phyloP scores from a whole-genome alignment of 1,140 invertebrate species.

The Drosophila takahashii region DNA sequence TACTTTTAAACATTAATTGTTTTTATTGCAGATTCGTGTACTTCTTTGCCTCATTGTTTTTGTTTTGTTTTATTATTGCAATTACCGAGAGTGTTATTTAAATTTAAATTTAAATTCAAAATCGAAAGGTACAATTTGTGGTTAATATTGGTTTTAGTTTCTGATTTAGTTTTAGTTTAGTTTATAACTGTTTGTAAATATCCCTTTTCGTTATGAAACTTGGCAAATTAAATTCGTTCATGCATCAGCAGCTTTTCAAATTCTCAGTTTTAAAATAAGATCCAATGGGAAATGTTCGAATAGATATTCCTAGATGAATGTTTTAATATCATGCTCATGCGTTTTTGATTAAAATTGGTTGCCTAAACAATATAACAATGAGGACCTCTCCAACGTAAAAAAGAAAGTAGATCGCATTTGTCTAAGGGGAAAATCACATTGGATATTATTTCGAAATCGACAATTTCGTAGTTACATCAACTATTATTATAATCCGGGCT shows the following conservation, averaged over 20 bases:
- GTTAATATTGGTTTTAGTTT: constrained; percentile 42
- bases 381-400: constrained; percentile 29
- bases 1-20: constrained; percentile 45
- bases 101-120: constrained; percentile 34
- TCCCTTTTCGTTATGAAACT: constrained; percentile 32
- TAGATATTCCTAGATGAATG: not conserved
- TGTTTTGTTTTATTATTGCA: not conserved
- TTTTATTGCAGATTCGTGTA: constrained; percentile 32
- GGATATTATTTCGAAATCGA: constrained; percentile 4
- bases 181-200: constrained; percentile 44
- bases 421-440: constrained; percentile 15
- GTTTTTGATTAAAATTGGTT: constrained; percentile 22
- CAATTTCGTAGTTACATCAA: not conserved
- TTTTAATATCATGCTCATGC: constrained; percentile 9
- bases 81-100: constrained; percentile 27
- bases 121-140: constrained; percentile 56
- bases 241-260: constrained; percentile 30
- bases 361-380: constrained; percentile 33
- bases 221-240: constrained; percentile 46
- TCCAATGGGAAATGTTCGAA: not conserved
- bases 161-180: constrained; percentile 23
- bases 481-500: not conserved
- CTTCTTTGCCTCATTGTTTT: not conserved
- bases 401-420: not conserved
- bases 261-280: not conserved